Evolutionary conservation across 2,113 vertebrate species (phyloP), one percentile per base, ranked within the genome.

Genomic region (Bubo bubo): DNA sequence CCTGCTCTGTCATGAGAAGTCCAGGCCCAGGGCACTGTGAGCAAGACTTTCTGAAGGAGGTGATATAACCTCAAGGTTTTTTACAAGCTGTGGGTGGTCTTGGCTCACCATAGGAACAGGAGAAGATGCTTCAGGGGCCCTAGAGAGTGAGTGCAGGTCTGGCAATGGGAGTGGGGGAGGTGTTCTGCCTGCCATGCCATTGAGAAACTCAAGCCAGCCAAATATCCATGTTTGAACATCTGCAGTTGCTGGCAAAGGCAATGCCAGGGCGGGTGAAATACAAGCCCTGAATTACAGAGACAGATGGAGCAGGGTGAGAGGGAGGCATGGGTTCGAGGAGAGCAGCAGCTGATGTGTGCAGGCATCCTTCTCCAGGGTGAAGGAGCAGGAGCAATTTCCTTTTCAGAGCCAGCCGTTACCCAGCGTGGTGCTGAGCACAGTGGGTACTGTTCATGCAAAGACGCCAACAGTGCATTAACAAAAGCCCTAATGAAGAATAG

Each of bases 371-470:
- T 81, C 64, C 41, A 45, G 80, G 59, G 45, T 6, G 12, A 53
- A 70, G 83, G 92, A 93, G 72, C 58, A 56, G 72, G 12, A 95
- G 45, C 50, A 6, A 3, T 94, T 87, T 84, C 59, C 50, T 74
- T 64, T 74, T 21, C 18, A 4, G 55, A 77, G 80, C 32, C 80
- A 86, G 52, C 73, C 10, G 0, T 64, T 56, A 19, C 79, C 55
- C 72, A 71, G 90, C 8, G 0, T 55, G 88, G 45, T 74, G 55
- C 92, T 41, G 88, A 63, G 85, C 63, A 83, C 73, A 55, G 75
- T 8, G 71, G 89, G 47, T 62, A 49, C 32, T 0, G 1, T 14
- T 75, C 59, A 1, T 3, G 47, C 7, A 0, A 8, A 45, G 55
- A 21, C 3, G 0, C 80, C 72, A 62, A 12, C 59, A 47, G 72